Percentiles rank a stretch among this genome's conserved stretches.
These are phyloP conservation scores for Camponotus vicinus DNA, from an alignment of 1,140 invertebrate genomes.

Conservation along the genomic window DNA sequence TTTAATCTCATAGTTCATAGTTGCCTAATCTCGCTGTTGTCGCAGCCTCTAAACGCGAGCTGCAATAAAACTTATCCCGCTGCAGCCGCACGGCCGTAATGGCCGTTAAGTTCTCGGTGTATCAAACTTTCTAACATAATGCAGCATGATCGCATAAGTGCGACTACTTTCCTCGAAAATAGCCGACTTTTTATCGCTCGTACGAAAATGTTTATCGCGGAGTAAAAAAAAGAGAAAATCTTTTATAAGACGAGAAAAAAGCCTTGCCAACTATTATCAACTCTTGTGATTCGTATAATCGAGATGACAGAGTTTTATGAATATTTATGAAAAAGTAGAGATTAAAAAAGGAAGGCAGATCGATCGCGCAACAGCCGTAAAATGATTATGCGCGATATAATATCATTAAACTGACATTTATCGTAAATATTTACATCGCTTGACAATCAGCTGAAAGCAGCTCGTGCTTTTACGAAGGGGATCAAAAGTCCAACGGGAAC, in stretches of 20 bases:
- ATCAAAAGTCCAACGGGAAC: constrained; percentile 40
- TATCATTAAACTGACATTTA: constrained; percentile 34
- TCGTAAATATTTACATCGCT: constrained; percentile 50
- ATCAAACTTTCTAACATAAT: constrained; percentile 43
- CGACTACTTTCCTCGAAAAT: constrained; percentile 37
- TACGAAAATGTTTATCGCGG: constrained; percentile 24
- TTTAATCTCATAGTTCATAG: constrained; percentile 71
- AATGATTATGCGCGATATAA: neutral
- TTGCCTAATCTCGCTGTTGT: constrained; percentile 69
- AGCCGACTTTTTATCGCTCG: neutral
- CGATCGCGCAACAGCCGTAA: neutral
- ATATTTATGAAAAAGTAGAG: constrained; percentile 15
- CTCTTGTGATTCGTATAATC: constrained; percentile 1
- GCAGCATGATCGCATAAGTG: neutral
- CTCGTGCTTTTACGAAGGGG: constrained; percentile 15
- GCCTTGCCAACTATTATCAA: constrained; percentile 10
- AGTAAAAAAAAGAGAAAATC: neutral
- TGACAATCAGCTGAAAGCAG: constrained; percentile 27
- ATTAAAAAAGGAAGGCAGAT: neutral
- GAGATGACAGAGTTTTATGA: constrained; percentile 7
- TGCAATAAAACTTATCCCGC: constrained; percentile 67
- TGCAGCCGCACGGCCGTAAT: constrained; percentile 39
- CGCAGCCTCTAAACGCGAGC: constrained; percentile 47
- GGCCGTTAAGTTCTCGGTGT: constrained; percentile 22
- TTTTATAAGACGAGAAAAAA: neutral